These are phyloP conservation scores for Monodelphis domestica DNA, from an alignment of 2,797 vertebrate species.

Conservation along the genomic window DNA sequence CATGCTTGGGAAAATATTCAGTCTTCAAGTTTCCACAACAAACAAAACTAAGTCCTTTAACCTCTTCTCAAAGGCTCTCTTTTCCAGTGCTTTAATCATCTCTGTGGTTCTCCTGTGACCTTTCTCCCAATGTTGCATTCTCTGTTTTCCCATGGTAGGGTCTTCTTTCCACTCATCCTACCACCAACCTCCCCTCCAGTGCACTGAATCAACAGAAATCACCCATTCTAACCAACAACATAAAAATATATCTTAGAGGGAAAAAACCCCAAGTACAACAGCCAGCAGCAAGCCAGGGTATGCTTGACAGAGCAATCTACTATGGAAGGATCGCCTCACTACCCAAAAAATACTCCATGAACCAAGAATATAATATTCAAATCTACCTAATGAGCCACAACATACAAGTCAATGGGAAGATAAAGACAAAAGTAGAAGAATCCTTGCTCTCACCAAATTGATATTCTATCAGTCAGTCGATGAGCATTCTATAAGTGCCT, in stretches of 20 bases:
- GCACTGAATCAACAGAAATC: background rate
- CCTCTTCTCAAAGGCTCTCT: background rate
- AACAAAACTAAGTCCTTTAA: slow-evolving; percentile 1
- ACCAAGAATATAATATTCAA: background rate
- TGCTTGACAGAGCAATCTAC: background rate
- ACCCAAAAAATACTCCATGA: background rate
- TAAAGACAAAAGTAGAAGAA: background rate
- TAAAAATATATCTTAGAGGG: background rate
- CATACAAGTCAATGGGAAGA: background rate
- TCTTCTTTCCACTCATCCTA: background rate
- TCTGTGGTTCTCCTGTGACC: background rate
- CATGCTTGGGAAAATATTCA: background rate
- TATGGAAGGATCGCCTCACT: background rate
- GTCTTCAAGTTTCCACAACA: background rate
- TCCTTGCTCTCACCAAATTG: background rate
- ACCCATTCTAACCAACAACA: background rate
- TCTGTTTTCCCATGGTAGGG: background rate
- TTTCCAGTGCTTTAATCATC: background rate
- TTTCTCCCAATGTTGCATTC: background rate
- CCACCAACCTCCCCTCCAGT: background rate
- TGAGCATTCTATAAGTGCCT: background rate
- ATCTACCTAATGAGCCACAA: background rate
- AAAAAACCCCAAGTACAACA: background rate
- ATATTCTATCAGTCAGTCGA: too few relatives aligned
- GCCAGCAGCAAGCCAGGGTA: background rate